A percentile compares a stretch with the other conserved stretches of the same genome.
Conservation (phyloP, 2,113 vertebrate genomes). For the Neolamprologus devosi region DNA sequence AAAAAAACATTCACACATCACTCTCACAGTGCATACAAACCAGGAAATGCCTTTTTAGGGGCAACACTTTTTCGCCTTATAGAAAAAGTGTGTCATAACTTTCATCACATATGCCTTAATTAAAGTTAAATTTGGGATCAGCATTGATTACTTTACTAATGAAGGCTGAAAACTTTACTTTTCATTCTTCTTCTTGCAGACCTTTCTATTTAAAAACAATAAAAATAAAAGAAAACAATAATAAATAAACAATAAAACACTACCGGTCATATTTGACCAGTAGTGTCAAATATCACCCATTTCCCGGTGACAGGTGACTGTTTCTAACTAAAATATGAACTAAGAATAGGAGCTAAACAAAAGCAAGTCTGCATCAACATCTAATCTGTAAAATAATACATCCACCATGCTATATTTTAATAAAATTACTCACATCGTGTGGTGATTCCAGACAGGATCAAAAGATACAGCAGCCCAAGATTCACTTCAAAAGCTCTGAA, state of each 20-base stretch:
- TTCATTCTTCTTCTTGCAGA: background rate
- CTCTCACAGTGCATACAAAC: accelerated
- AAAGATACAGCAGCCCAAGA: background rate
- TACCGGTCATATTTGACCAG: accelerated
- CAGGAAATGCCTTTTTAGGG: background rate
- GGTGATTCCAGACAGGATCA: background rate
- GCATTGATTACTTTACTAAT: background rate
- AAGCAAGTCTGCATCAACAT: background rate
- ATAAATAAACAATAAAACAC: background rate
- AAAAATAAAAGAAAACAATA: background rate
- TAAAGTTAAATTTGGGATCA: background rate
- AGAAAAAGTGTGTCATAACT: accelerated
- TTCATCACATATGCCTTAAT: background rate
- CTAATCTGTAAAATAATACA: accelerated
- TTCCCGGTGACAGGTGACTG: background rate
- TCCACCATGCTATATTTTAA: background rate
- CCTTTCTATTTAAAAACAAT: background rate
- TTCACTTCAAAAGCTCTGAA: background rate
- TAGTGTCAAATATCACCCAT: background rate
- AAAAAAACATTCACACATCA: accelerated
- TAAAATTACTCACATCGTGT: background rate
- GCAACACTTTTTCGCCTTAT: accelerated
- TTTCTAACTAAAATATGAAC: background rate
- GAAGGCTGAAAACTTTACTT: accelerated
- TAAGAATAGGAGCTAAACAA: background rate